phyloP scores from a whole-genome alignment of 2,797 vertebrate species.

The Rallus crepitans region DNA sequence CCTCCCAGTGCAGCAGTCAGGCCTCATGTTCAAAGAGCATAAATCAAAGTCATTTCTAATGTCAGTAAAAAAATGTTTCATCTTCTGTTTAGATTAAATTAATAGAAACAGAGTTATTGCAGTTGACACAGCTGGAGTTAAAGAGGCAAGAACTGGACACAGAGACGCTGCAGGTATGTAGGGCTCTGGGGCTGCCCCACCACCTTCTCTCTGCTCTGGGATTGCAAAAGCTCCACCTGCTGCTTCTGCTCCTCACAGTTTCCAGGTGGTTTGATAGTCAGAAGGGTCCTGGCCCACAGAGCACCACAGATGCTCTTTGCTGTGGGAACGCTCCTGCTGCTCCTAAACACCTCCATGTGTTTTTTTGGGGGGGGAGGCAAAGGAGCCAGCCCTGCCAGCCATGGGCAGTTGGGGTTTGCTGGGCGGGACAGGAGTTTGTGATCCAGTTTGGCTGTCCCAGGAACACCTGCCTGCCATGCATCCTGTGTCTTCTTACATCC shows the following conservation, averaged over 20 bases:
- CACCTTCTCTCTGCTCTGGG: slow-evolving; percentile 14
- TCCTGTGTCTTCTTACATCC: not conserved
- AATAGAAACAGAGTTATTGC: slow-evolving; percentile 97
- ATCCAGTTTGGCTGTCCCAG: not conserved
- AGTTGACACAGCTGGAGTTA: slow-evolving; percentile 98
- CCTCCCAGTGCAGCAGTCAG: not conserved
- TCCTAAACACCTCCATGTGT: not conserved
- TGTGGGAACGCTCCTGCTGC: not conserved
- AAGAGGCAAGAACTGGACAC: slow-evolving; percentile 94
- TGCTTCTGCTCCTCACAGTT: not conserved
- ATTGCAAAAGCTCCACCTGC: not conserved
- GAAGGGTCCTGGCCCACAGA: not conserved
- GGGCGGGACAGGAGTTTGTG: not conserved
- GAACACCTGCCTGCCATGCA: not conserved
- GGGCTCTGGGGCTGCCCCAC: slow-evolving; percentile 56
- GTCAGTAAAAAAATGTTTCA: slow-evolving; percentile 77
- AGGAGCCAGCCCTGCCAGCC: not conserved
- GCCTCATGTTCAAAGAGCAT: not conserved
- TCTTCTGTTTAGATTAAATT: slow-evolving; percentile 96
- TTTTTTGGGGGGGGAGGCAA: not conserved
- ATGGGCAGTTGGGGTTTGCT: not conserved
- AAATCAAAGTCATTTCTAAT: not conserved
- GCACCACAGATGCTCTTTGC: not conserved
- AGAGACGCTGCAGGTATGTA: slow-evolving; percentile 95
- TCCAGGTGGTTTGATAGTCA: not conserved